Evolutionary conservation across 2,113 vertebrate species (phyloP).

Genomic region (Camelus bactrianus): DNA sequence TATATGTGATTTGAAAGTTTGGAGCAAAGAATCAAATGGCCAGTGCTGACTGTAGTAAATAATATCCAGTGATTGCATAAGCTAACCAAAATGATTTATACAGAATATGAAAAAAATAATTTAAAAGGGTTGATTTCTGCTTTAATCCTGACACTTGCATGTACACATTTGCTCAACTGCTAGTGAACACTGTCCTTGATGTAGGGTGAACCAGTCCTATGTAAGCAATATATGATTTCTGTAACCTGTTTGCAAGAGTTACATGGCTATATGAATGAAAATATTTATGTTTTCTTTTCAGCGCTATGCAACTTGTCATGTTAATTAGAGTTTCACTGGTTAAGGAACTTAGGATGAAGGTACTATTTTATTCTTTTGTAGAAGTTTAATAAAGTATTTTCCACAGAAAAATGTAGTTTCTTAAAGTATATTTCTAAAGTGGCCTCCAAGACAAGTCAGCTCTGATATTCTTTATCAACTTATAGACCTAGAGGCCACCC

Average conservation of each 20-base stretch:
- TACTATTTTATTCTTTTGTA: constrained; percentile 46
- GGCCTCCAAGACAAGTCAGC: background rate
- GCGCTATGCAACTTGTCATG: background rate
- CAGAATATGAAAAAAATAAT: constrained; percentile 50
- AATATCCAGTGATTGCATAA: constrained; percentile 44
- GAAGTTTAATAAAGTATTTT: constrained; percentile 35
- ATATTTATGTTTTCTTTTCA: constrained; percentile 55
- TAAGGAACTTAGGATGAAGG: background rate
- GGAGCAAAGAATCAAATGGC: constrained; percentile 51
- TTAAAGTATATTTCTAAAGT: constrained; percentile 39
- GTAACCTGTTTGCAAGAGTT: constrained; percentile 39
- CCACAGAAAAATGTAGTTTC: background rate
- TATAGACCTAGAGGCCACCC: constrained; percentile 15
- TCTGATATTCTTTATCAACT: constrained; percentile 35
- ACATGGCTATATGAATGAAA: constrained; percentile 39
- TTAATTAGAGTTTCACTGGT: constrained; percentile 1
- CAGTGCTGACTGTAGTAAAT: constrained; percentile 37
- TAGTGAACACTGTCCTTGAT: background rate
- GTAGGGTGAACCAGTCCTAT: background rate
- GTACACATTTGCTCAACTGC: background rate
- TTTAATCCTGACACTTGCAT: constrained; percentile 10
- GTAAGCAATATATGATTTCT: constrained; percentile 31
- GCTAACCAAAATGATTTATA: constrained; percentile 51
- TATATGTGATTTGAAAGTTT: constrained; percentile 43
- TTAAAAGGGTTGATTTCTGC: constrained; percentile 49